Evolutionary conservation across 2,888 invertebrate species (phyloP).

Genomic region (Arge pagana): DNA sequence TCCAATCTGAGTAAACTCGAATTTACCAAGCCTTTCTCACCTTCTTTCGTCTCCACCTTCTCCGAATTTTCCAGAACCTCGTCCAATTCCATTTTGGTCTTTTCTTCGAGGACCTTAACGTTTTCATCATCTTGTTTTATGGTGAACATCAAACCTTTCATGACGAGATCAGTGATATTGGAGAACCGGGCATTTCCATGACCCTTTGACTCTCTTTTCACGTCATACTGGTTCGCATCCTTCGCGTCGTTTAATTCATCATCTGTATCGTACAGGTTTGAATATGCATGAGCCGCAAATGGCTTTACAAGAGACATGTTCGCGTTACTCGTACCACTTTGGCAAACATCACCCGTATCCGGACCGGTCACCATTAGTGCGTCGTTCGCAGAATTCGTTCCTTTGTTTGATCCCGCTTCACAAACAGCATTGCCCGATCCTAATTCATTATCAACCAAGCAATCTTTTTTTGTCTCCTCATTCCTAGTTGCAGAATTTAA

Average conservation of each 20-base stretch:
- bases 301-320: too few relatives aligned
- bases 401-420: too few relatives aligned
- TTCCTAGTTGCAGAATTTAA: too few relatives aligned
- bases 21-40: conserved; percentile 50
- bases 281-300: too few relatives aligned
- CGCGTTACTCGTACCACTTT: too few relatives aligned
- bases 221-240: not conserved
- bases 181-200: conserved; percentile 41
- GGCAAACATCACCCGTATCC: too few relatives aligned
- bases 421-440: too few relatives aligned
- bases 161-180: conserved; percentile 53
- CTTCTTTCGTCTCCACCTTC: conserved; percentile 49
- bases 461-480: too few relatives aligned
- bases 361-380: too few relatives aligned
- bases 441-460: too few relatives aligned
- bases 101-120: conserved; percentile 51
- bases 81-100: conserved; percentile 51
- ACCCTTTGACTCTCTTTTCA: conserved; percentile 20
- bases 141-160: conserved; percentile 56
- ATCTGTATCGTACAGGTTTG: too few relatives aligned
- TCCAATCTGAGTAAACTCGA: conserved; percentile 52
- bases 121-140: conserved; percentile 49
- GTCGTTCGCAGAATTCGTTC: too few relatives aligned
- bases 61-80: conserved; percentile 56
- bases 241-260: not conserved